phyloP scores from a whole-genome alignment of 2,888 invertebrate genomes.

The Phaonia tiefii region DNA sequence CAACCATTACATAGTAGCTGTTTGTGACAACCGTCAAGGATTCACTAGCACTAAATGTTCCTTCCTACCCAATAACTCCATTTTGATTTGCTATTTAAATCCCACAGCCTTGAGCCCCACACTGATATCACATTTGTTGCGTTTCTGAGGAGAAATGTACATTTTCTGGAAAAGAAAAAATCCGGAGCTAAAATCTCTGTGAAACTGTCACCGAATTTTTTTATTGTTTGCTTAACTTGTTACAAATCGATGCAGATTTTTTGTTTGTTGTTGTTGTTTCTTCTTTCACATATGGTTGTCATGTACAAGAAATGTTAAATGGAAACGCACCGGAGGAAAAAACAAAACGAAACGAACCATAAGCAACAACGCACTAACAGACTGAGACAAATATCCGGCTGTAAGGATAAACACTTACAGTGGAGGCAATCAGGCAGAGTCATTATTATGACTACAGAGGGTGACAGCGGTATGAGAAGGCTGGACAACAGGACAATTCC shows the following conservation, averaged over 20 bases:
- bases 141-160: too few species aligned
- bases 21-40: too few species aligned
- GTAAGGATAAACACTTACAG: not conserved
- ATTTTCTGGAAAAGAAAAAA: not conserved
- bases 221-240: not conserved
- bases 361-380: not conserved
- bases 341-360: too few species aligned
- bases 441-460: too few species aligned
- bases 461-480: too few species aligned
- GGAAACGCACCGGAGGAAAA: not conserved
- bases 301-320: not conserved
- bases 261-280: not conserved
- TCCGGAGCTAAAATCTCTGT: not conserved
- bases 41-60: not conserved
- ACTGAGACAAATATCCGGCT: not conserved
- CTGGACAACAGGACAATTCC: too few species aligned
- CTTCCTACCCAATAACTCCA: not conserved
- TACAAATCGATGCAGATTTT: not conserved
- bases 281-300: conserved; percentile 2
- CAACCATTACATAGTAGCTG: too few species aligned
- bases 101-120: too few species aligned
- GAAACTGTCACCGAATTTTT: too few species aligned
- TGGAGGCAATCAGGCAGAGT: too few species aligned
- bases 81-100: not conserved
- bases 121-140: too few species aligned